A percentile compares a stretch with the other conserved stretches of the same genome.
Evolutionary conservation across 2,888 invertebrate species (phyloP).

Genomic region (Thumatha senex): DNA sequence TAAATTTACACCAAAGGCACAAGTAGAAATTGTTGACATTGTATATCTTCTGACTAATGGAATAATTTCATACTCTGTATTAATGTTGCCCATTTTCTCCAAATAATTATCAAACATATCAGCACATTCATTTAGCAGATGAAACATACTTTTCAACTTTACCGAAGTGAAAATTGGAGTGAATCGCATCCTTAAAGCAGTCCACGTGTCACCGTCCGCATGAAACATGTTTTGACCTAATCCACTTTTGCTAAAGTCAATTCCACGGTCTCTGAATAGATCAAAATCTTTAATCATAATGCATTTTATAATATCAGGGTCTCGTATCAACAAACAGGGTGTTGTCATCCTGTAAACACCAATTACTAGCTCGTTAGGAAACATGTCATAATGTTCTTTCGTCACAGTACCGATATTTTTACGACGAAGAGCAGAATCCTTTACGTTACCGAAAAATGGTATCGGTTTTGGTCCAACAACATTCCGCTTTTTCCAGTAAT

Average conservation of each 20-base stretch:
- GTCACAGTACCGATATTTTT: constrained; percentile 25
- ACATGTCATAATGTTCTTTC: constrained; percentile 31
- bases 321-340: constrained; percentile 1
- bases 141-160: constrained; percentile 60
- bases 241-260: constrained; percentile 50
- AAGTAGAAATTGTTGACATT: neutral
- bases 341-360: constrained; percentile 30
- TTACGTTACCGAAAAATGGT: constrained; percentile 36
- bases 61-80: neutral
- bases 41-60: neutral
- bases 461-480: constrained; percentile 34
- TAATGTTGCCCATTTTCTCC: constrained; percentile 9
- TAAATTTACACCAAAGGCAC: constrained; percentile 3
- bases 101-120: constrained; percentile 44
- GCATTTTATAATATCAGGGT: constrained; percentile 49
- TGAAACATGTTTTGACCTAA: constrained; percentile 56
- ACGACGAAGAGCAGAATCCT: constrained; percentile 22
- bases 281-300: constrained; percentile 61
- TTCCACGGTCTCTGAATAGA: constrained; percentile 50
- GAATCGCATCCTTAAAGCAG: constrained; percentile 46
- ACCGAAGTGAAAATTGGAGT: constrained; percentile 59
- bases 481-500: constrained; percentile 29
- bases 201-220: constrained; percentile 54
- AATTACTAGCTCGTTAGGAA: constrained; percentile 37
- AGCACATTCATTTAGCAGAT: constrained; percentile 47